phyloP scores from a whole-genome alignment of 2,888 invertebrate genomes.

The Andrena camellia region DNA sequence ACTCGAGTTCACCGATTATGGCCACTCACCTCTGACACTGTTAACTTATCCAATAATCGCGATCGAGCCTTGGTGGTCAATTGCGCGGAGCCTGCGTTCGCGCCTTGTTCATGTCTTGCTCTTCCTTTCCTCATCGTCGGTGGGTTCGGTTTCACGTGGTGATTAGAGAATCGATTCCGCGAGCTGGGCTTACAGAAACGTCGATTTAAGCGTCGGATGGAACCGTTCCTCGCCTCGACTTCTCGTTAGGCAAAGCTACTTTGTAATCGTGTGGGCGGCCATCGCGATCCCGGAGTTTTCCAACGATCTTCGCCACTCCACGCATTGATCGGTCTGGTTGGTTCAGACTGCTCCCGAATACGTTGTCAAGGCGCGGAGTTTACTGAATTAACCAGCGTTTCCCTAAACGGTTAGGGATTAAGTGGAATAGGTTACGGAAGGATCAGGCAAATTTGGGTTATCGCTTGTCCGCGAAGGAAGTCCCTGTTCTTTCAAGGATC shows the following conservation, averaged over 20 bases:
- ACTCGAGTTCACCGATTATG: constrained; percentile 32
- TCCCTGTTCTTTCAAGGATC: no score
- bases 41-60: constrained; percentile 34
- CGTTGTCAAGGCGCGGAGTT: not conserved
- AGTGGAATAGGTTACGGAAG: not conserved
- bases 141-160: not conserved
- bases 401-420: not conserved
- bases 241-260: not conserved
- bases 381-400: not conserved
- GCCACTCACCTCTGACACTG: constrained; percentile 53
- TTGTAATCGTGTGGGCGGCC: not conserved
- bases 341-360: not conserved
- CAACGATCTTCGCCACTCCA: not conserved
- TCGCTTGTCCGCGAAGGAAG: not conserved
- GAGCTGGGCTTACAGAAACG: not conserved
- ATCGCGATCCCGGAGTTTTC: not conserved
- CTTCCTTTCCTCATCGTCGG: not conserved
- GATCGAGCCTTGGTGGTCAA: constrained; percentile 4
- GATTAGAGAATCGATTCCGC: not conserved
- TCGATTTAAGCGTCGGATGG: not conserved
- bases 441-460: not conserved
- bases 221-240: no score
- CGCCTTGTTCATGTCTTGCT: not conserved
- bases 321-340: not conserved
- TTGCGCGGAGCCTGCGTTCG: not conserved